These are phyloP conservation scores for Loripinus fragilis DNA, from an alignment of 2,888 invertebrate genomes.

Conservation along the genomic window DNA sequence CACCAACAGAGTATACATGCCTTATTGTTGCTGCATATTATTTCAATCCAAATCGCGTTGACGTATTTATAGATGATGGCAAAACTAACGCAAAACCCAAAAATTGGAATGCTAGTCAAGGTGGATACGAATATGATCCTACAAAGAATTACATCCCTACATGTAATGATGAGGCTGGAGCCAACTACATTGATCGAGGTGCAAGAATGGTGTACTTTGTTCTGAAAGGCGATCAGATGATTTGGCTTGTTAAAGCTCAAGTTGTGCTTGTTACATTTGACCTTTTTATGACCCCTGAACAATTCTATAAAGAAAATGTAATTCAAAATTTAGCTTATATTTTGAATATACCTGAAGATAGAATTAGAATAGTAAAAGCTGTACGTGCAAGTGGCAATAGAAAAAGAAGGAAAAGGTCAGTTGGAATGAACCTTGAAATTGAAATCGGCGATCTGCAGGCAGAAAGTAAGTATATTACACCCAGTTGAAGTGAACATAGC, in stretches of 20 bases:
- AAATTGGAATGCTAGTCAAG: neutral
- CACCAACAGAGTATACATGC: constrained; percentile 58
- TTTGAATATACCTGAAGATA: constrained; percentile 67
- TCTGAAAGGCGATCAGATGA: constrained; percentile 62
- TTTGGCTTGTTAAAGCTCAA: constrained; percentile 19
- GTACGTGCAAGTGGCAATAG: constrained; percentile 58
- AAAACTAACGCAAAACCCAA: neutral
- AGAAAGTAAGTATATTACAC: constrained; percentile 58
- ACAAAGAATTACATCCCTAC: constrained; percentile 62
- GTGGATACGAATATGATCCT: constrained; percentile 10
- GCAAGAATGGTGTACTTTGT: constrained; percentile 67
- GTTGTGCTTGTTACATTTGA: constrained; percentile 67
- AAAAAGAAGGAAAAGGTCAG: constrained; percentile 33
- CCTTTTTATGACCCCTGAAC: constrained; percentile 70
- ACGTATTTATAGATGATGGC: constrained; percentile 59
- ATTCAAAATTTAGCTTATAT: constrained; percentile 74
- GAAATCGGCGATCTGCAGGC: constrained; percentile 65
- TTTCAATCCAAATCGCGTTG: constrained; percentile 65
- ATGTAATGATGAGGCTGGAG: constrained; percentile 53
- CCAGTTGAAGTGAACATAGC: too few relatives aligned
- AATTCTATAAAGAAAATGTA: constrained; percentile 76
- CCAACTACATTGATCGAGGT: constrained; percentile 72
- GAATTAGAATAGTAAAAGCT: constrained; percentile 72
- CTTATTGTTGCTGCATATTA: constrained; percentile 68
- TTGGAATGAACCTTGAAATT: constrained; percentile 43